Conservation (phyloP, 2,888 invertebrate species). For the Tuberolachnus salignus region DNA sequence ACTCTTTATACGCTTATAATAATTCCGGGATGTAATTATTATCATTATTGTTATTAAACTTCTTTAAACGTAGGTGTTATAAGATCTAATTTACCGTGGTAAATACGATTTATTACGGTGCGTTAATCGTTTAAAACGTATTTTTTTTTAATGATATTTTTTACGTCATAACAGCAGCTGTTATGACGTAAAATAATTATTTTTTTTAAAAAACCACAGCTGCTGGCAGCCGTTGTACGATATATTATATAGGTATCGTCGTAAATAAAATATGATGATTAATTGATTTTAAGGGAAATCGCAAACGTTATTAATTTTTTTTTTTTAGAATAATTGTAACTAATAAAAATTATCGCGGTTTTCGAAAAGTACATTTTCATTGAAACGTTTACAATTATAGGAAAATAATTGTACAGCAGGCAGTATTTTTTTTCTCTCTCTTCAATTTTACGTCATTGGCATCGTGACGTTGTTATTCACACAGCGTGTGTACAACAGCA, state of each 20-base stretch:
- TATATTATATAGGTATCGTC: neutral
- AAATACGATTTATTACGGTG: constrained; percentile 15
- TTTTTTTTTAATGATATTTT: constrained; percentile 3
- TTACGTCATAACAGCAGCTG: neutral
- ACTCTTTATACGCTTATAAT: no score
- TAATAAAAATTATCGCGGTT: no score
- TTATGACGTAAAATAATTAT: no score
- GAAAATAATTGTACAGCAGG: neutral
- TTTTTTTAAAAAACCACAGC: no score
- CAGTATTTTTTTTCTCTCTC: neutral
- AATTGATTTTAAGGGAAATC: constrained; percentile 24
- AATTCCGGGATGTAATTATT: no score
- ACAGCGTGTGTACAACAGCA: neutral
- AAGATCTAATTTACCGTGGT: neutral
- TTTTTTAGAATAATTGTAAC: no score
- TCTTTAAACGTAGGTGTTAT: no score
- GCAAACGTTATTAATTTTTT: no score
- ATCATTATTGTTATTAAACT: no score
- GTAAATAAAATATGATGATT: neutral
- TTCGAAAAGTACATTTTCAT: no score
- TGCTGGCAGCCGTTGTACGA: neutral
- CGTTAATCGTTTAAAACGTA: neutral
- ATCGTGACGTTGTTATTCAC: neutral
- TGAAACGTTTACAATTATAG: neutral
- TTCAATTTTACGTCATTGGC: constrained; percentile 8